Conservation (phyloP, 2,113 vertebrate genomes). For the Myotis davidii region DNA sequence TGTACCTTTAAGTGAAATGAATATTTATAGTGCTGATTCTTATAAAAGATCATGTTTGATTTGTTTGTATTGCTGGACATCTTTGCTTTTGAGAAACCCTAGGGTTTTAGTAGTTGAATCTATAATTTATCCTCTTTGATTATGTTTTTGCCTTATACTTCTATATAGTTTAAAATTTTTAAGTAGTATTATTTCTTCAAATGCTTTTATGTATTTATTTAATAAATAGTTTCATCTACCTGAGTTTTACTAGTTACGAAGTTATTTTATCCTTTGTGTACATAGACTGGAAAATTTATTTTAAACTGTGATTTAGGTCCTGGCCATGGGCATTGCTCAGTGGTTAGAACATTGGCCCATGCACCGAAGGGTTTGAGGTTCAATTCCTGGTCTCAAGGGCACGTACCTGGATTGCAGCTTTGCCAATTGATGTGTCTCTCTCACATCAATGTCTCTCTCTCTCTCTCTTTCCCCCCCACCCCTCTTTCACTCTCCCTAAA, state of each 20-base stretch:
- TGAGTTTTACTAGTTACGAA: conserved; percentile 28
- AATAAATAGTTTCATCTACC: neutral
- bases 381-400: too few species aligned
- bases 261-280: neutral
- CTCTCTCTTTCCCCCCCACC: too few species aligned
- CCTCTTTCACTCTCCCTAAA: too few species aligned
- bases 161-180: neutral
- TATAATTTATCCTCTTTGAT: neutral
- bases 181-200: conserved; percentile 29
- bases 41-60: neutral
- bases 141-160: conserved; percentile 34
- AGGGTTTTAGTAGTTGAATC: conserved; percentile 12
- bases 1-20: neutral
- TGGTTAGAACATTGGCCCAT: too few species aligned
- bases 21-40: neutral
- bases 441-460: too few species aligned
- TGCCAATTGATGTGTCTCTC: too few species aligned
- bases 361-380: too few species aligned
- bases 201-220: conserved; percentile 6
- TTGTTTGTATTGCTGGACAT: conserved; percentile 10
- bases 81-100: neutral
- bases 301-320: neutral
- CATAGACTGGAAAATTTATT: neutral
- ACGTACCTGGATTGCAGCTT: too few species aligned
- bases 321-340: neutral